Evolutionary conservation across 2,113 vertebrate genomes (phyloP), one percentile per base, ranked within the genome.

Genomic region (Pluvialis apricaria): DNA sequence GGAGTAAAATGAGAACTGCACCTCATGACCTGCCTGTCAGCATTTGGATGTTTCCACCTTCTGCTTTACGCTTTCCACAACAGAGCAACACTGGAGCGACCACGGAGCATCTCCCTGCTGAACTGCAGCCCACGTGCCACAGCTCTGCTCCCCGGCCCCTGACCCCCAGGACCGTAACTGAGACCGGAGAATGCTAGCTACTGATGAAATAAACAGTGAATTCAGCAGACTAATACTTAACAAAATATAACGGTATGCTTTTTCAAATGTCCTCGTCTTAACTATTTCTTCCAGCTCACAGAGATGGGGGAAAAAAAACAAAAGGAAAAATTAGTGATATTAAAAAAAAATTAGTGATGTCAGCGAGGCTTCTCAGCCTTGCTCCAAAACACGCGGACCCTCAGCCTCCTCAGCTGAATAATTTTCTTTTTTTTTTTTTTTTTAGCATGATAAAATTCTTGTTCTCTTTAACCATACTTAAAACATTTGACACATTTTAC

Each of bases 21-120:
- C 19, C 60, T 89, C 69, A 29, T 6, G 24, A 52, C 45, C 83
- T 29, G 55, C 22, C 52, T 87, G 42, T 20, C 77, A 70, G 38
- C 25, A n/a, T 49, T 5, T 55, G 44, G 54, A 80, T 40, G n/a
- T 16, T 79, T 82, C 51, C 69, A 84, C 19, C 36, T 82, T 13
- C 60, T 73, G 34, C 24, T 85, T 73, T 34, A 38, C 0, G 1
- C n/a, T 29, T 87, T n/a, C 52, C 47, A 47, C 28, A 52, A 21
- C 0, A 65, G 10, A 72, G 10, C 9, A 79, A 82, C 38, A 18
- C 15, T 19, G n/a, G 44, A 60, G 21, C 28, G 51, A 20, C 36
- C 21, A 20, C 0, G 2, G 58, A 83, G 31, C 2, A 1, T 14
- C n/a, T 65, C 58, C 49, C 40, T 25, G 25, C 25, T n/a, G 72